These are phyloP conservation scores for Rotaria socialis DNA, from an alignment of 2,888 invertebrate species.

Conservation along the genomic window DNA sequence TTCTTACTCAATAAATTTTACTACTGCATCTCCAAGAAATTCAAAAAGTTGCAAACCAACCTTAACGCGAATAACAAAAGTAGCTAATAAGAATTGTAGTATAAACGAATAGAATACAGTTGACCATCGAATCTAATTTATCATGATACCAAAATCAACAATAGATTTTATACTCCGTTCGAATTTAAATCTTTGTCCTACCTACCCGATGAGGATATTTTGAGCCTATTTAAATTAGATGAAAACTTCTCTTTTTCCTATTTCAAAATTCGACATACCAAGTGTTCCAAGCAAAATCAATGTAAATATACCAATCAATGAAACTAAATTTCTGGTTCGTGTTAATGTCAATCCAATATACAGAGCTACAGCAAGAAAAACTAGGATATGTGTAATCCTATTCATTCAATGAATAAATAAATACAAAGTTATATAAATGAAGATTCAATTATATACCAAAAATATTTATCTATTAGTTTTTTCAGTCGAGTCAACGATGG, in stretches of 20 bases:
- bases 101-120: slow-evolving; percentile 74
- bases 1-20: slow-evolving; percentile 74
- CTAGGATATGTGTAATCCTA: neutral
- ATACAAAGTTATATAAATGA: no score
- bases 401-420: no score
- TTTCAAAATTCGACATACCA: neutral
- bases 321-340: neutral
- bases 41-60: slow-evolving; percentile 70
- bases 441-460: neutral
- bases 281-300: slow-evolving; percentile 15
- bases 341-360: neutral
- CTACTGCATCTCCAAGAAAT: slow-evolving; percentile 69
- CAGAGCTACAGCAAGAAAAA: neutral
- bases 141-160: neutral
- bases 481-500: neutral
- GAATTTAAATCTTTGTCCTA: neutral
- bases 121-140: slow-evolving; percentile 65
- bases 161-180: neutral
- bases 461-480: neutral
- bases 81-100: slow-evolving; percentile 77
- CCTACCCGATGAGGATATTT: slow-evolving; percentile 35
- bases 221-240: slow-evolving; percentile 1
- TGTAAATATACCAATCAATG: neutral
- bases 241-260: neutral
- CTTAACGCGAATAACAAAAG: slow-evolving; percentile 78